Evolutionary conservation across 1,140 invertebrate species (phyloP).

Genomic region (Zaprionus tsacasi): DNA sequence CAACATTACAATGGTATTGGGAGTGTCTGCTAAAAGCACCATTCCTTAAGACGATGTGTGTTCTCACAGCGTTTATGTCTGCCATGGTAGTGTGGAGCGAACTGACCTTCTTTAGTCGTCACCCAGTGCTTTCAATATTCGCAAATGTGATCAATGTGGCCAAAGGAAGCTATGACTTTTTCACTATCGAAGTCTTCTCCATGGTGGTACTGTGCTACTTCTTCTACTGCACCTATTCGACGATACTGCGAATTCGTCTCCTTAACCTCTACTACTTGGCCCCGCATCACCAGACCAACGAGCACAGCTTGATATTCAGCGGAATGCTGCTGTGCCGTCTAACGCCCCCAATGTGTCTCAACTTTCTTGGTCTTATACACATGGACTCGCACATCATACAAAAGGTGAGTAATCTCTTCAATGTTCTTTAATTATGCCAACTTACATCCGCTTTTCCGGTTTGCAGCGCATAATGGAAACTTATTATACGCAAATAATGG

Average conservation of each 20-base stretch:
- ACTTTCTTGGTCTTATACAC: conserved; percentile 98
- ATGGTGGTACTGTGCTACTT: conserved; percentile 96
- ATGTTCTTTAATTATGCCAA: not conserved
- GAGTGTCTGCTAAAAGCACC: conserved; percentile 92
- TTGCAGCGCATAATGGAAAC: conserved; percentile 78
- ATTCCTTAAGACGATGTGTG: conserved; percentile 89
- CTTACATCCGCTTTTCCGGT: not conserved
- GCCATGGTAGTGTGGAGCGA: conserved; percentile 98
- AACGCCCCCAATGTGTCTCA: conserved; percentile 99
- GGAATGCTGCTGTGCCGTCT: conserved; percentile 98
- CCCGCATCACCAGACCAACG: conserved; percentile 98
- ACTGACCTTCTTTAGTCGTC: conserved; percentile 97
- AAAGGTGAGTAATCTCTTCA: conserved; percentile 73
- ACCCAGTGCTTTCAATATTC: conserved; percentile 97
- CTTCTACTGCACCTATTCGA: conserved; percentile 98
- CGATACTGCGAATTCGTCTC: conserved; percentile 97
- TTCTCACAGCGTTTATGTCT: conserved; percentile 92
- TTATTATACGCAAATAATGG: conserved; percentile 94
- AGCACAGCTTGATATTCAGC: conserved; percentile 99
- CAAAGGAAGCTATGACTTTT: conserved; percentile 94
- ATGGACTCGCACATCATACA: conserved; percentile 99
- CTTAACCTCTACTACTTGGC: conserved; percentile 99
- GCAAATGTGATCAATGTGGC: conserved; percentile 95
- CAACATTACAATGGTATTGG: conserved; percentile 97
- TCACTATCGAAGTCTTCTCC: conserved; percentile 96